These are phyloP conservation scores for Ciconia stormi DNA, from an alignment of 2,113 vertebrate species.

Conservation along the genomic window DNA sequence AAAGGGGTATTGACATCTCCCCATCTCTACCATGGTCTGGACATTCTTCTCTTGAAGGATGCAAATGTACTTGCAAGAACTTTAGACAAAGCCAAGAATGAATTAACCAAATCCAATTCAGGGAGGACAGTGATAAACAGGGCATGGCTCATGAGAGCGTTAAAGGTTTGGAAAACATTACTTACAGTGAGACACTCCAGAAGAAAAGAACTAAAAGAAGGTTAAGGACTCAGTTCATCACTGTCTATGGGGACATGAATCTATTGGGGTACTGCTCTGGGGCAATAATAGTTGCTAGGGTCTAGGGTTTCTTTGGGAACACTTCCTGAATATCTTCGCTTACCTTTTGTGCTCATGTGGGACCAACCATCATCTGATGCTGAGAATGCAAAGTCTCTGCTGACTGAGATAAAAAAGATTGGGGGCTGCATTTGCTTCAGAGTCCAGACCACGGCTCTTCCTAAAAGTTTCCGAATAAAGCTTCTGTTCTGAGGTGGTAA, in stretches of 20 bases:
- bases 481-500: background rate
- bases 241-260: background rate
- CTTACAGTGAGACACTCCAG: constrained; percentile 1
- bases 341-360: background rate
- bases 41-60: constrained; percentile 11
- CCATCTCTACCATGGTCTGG: background rate
- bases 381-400: background rate
- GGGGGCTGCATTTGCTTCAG: background rate
- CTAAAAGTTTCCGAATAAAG: background rate
- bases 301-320: background rate
- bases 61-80: constrained; percentile 13
- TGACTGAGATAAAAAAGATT: background rate
- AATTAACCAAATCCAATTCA: constrained; percentile 20
- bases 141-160: background rate
- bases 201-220: constrained; percentile 2
- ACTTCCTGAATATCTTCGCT: background rate
- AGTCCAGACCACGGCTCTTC: background rate
- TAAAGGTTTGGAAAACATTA: constrained; percentile 23
- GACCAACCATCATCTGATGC: background rate
- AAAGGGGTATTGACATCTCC: constrained; percentile 8
- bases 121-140: constrained; percentile 38
- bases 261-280: background rate
- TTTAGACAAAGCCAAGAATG: constrained; percentile 22
- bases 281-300: background rate
- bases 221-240: background rate